Evolutionary conservation across 2,797 vertebrate species (phyloP).

Genomic region (Scolopax rusticola): DNA sequence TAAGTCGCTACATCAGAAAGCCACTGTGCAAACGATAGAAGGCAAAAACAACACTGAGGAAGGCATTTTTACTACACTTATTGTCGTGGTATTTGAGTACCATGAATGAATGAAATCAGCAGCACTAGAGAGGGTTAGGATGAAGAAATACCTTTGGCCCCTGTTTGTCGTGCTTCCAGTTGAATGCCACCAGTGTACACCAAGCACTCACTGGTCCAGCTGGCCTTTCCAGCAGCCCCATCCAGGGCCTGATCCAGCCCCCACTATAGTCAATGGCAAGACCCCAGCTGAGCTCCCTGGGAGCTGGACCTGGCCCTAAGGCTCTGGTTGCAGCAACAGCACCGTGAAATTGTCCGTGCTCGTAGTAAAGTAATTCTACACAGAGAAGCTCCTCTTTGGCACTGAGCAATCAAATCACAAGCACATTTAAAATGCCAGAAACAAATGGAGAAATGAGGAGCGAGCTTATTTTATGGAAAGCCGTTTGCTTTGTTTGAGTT

Average conservation of each 20-base stretch:
- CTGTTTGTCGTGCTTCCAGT: neutral
- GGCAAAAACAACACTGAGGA: neutral
- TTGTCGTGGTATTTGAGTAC: neutral
- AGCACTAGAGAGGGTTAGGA: neutral
- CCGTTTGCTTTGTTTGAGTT: neutral
- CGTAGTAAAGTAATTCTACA: neutral
- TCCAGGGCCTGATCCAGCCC: neutral
- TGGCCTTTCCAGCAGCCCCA: neutral
- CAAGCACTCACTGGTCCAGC: neutral
- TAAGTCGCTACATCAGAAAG: neutral
- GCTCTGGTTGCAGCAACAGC: neutral
- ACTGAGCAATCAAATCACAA: neutral
- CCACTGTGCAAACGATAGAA: neutral
- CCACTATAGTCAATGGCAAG: neutral
- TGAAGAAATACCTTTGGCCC: neutral
- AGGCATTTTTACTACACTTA: neutral
- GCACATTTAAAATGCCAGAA: slow-evolving; percentile 13
- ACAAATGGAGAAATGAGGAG: neutral
- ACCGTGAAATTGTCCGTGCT: neutral
- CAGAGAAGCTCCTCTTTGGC: neutral
- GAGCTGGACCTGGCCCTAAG: neutral
- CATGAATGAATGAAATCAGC: neutral
- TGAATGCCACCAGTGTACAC: neutral
- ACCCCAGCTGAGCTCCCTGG: neutral
- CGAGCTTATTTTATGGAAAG: neutral